A percentile compares a stretch with the other conserved stretches of the same genome.
phyloP scores from a whole-genome alignment of 1,140 invertebrate species.

The Drosophila kurseongensis region DNA sequence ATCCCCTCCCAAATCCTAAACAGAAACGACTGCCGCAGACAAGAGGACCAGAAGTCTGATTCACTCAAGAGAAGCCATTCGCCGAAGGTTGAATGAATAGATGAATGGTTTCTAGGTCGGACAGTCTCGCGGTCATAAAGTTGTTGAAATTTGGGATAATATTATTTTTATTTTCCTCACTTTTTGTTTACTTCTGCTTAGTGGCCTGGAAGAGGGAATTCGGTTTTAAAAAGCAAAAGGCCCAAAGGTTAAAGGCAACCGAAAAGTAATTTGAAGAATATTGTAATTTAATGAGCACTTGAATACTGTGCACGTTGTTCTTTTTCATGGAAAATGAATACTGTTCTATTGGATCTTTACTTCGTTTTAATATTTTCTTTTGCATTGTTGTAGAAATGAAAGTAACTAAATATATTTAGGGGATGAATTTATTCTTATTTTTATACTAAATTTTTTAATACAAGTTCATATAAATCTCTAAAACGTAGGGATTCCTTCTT shows the following conservation, averaged over 20 bases:
- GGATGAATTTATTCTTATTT: no score
- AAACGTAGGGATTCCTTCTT: no score
- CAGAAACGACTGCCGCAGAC: conserved; percentile 28
- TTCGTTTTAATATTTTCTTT: not conserved
- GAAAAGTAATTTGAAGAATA: conserved; percentile 35
- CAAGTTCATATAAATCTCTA: no score
- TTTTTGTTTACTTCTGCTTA: conserved; percentile 42
- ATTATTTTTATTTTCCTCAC: conserved; percentile 41
- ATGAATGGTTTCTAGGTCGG: conserved; percentile 33
- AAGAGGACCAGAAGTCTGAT: not conserved
- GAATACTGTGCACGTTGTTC: conserved; percentile 13
- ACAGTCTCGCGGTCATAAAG: conserved; percentile 49
- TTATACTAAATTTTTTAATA: no score
- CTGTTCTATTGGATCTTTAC: not conserved
- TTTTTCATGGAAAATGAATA: conserved; percentile 5
- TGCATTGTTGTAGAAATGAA: not conserved
- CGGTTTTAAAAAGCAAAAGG: conserved; percentile 18
- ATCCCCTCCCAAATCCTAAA: conserved; percentile 13
- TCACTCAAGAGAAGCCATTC: conserved; percentile 9
- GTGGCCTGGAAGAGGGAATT: conserved; percentile 40
- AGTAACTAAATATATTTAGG: not conserved
- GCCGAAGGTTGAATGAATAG: not conserved
- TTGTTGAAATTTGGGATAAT: conserved; percentile 45
- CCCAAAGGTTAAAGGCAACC: conserved; percentile 26
- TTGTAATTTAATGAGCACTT: conserved; percentile 45